Evolutionary conservation across 2,113 vertebrate species (phyloP).

Genomic region (Chloroceryle aenea): DNA sequence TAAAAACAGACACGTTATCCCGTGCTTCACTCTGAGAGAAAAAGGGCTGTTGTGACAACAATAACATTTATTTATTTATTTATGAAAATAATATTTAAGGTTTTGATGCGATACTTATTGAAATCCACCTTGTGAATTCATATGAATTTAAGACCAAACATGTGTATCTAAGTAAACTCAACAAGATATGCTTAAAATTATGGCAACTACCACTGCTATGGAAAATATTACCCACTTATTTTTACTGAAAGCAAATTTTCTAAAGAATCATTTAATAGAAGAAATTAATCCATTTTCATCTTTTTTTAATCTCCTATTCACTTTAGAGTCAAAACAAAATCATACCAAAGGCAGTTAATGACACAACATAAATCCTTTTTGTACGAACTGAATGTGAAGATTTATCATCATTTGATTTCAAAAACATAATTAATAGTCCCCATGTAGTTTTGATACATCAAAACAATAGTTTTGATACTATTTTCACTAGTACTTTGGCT

Average conservation of each 20-base stretch:
- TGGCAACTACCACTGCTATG: too few species aligned
- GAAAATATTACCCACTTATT: background rate
- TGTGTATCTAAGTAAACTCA: background rate
- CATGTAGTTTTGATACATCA: background rate
- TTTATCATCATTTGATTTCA: background rate
- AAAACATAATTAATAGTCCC: background rate
- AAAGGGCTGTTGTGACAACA: background rate
- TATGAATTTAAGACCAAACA: background rate
- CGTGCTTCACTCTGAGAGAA: background rate
- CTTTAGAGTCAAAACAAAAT: background rate
- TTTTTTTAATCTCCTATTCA: background rate
- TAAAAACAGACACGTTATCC: background rate
- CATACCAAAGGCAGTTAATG: background rate
- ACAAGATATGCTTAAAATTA: background rate
- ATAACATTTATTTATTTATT: background rate
- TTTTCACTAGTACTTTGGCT: background rate
- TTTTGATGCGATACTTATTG: background rate
- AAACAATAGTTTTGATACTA: too few species aligned
- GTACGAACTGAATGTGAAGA: background rate
- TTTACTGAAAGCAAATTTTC: background rate
- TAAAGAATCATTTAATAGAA: background rate
- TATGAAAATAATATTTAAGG: background rate
- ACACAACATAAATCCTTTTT: background rate
- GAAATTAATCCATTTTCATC: background rate
- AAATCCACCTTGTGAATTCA: background rate